These are phyloP conservation scores for Opisthocomus hoazin DNA, from an alignment of 2,113 vertebrate species.

Conservation along the genomic window DNA sequence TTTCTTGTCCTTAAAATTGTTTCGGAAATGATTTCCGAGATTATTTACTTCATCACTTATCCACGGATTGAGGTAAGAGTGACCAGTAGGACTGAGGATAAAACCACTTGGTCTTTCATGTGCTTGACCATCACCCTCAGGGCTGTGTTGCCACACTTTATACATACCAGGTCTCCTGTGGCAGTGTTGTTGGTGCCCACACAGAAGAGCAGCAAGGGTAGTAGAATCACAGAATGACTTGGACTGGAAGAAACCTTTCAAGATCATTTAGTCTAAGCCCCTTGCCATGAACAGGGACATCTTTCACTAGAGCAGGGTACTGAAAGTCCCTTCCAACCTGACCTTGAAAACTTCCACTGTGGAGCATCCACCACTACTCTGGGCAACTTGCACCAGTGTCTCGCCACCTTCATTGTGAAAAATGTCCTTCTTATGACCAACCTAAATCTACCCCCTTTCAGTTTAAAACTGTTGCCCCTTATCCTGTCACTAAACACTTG, in stretches of 20 bases:
- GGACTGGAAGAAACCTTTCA: neutral
- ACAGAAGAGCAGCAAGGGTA: accelerated
- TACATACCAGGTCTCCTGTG: neutral
- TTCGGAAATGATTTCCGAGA: neutral
- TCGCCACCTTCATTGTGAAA: neutral
- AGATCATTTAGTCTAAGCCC: neutral
- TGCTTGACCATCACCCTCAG: neutral
- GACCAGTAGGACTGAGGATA: neutral
- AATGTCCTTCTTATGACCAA: neutral
- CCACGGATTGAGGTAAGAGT: neutral
- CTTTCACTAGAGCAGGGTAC: neutral
- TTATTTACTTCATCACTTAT: neutral
- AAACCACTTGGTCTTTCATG: neutral
- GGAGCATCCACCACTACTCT: neutral
- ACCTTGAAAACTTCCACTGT: neutral
- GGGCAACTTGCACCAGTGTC: neutral
- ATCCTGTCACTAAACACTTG: neutral
- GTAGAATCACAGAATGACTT: neutral
- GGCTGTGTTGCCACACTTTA: neutral
- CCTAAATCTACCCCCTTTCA: neutral
- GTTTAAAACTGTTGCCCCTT: neutral
- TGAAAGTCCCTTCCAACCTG: neutral
- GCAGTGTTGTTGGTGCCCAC: neutral
- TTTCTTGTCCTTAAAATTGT: neutral
- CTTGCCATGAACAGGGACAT: too few relatives aligned